Percentiles rank a stretch among this genome's conserved stretches.
phyloP scores from a whole-genome alignment of 2,888 invertebrate genomes.

The Chrysodeixis includens region DNA sequence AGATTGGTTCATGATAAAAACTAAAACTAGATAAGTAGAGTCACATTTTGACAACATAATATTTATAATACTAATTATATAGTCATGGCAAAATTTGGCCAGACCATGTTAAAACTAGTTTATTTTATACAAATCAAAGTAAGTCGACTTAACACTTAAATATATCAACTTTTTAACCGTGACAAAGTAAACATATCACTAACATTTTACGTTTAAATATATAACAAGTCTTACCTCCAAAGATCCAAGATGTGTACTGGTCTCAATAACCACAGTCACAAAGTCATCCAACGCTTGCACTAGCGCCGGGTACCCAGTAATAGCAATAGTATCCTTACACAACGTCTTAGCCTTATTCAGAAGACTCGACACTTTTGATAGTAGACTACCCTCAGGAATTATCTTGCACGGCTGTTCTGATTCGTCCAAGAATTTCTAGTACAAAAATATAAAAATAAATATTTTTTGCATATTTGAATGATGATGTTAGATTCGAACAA shows the following conservation, averaged over 20 bases:
- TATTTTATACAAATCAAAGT: no score
- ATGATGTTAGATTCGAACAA: slow-evolving; percentile 43
- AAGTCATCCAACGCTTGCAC: slow-evolving; percentile 91
- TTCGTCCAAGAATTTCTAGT: slow-evolving; percentile 83
- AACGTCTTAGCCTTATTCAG: slow-evolving; percentile 90
- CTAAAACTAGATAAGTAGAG: no score
- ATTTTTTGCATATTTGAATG: slow-evolving; percentile 3
- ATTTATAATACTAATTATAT: no score
- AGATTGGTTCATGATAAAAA: no score
- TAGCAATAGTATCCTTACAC: slow-evolving; percentile 90
- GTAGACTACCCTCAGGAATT: slow-evolving; percentile 73
- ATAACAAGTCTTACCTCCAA: slow-evolving; percentile 88
- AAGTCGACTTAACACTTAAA: no score
- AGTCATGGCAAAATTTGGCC: no score
- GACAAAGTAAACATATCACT: no score
- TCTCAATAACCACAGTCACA: slow-evolving; percentile 91
- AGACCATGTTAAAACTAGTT: no score
- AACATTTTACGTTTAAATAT: no score
- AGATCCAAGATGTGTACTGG: slow-evolving; percentile 91
- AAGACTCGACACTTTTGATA: slow-evolving; percentile 79
- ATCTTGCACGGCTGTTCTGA: slow-evolving; percentile 70
- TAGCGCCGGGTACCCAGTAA: slow-evolving; percentile 89
- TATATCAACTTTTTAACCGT: no score
- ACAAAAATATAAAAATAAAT: slow-evolving; percentile 14
- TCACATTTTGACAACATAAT: no score